phyloP scores from a whole-genome alignment of 2,113 vertebrate species.

The Daphoenositta chrysoptera region DNA sequence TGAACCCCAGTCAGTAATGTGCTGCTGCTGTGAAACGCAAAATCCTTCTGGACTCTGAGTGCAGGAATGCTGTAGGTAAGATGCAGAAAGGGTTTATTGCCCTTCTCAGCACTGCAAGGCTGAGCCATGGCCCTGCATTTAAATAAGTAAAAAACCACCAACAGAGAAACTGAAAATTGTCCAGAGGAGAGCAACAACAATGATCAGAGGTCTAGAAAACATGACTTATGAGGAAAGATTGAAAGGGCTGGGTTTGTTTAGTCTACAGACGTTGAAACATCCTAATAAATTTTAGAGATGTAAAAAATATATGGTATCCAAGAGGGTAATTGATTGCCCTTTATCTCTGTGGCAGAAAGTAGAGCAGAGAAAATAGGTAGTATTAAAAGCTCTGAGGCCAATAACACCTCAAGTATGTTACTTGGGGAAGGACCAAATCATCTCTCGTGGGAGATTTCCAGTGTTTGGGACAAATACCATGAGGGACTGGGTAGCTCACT shows the following conservation, averaged over 20 bases:
- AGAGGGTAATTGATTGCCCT: not conserved
- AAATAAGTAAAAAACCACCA: not conserved
- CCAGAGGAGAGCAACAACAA: slow-evolving; percentile 15
- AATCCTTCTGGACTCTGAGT: not conserved
- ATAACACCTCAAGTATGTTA: not conserved
- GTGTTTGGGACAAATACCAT: not conserved
- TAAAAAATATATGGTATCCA: not conserved
- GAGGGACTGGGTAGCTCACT: not conserved
- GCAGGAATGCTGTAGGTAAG: not conserved
- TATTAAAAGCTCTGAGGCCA: not conserved
- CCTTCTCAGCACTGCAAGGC: not conserved
- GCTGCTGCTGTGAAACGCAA: not conserved
- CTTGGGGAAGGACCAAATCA: not conserved
- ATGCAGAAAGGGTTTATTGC: not conserved
- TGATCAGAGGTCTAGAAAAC: slow-evolving; percentile 17
- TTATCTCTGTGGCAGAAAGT: not conserved
- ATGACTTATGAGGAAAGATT: slow-evolving; percentile 3
- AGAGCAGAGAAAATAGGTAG: not conserved
- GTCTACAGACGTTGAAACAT: slow-evolving; percentile 20
- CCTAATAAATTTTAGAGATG: not conserved
- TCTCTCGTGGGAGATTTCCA: not conserved
- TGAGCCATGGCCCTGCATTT: not conserved
- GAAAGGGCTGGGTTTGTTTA: slow-evolving; percentile 51
- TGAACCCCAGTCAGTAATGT: not conserved
- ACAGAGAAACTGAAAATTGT: not conserved